Evolutionary conservation across 2,888 invertebrate species (phyloP).

Genomic region (Dynastes hyllus): DNA sequence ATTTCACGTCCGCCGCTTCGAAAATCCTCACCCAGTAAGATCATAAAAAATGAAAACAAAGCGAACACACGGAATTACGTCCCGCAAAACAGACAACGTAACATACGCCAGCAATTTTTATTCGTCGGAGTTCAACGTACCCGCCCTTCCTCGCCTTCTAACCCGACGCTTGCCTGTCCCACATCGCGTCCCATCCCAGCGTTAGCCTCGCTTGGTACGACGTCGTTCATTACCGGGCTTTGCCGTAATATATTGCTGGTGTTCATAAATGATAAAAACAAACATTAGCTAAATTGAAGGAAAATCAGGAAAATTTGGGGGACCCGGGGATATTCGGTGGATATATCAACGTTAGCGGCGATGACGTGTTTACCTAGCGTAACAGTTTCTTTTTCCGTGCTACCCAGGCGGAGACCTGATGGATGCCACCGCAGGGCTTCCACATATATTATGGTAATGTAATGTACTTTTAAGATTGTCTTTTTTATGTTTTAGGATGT

Average conservation of each 20-base stretch:
- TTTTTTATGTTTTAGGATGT: constrained; percentile 6
- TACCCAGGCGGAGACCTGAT: not conserved
- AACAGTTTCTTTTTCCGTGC: constrained; percentile 40
- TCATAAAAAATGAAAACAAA: not conserved
- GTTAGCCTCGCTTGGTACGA: not conserved
- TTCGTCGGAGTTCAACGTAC: constrained; percentile 3
- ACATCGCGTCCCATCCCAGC: not conserved
- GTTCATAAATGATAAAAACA: constrained; percentile 53
- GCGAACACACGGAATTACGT: not conserved
- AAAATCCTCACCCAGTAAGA: too few relatives aligned
- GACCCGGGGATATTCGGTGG: constrained; percentile 36
- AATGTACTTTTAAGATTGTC: constrained; percentile 46
- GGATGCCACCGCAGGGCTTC: not conserved
- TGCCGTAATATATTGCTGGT: constrained; percentile 46
- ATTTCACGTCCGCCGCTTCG: too few relatives aligned
- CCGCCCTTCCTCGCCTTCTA: too few relatives aligned
- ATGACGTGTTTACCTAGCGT: constrained; percentile 46
- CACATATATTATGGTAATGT: constrained; percentile 45
- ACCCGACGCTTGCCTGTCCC: not conserved
- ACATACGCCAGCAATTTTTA: constrained; percentile 30
- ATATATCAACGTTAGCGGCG: constrained; percentile 44
- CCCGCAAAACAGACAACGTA: not conserved
- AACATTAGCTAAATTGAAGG: constrained; percentile 51
- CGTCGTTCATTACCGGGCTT: constrained; percentile 48
- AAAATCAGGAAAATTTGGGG: constrained; percentile 50